Conservation (phyloP, 2,113 vertebrate genomes). For the Crotalus horridus region DNA sequence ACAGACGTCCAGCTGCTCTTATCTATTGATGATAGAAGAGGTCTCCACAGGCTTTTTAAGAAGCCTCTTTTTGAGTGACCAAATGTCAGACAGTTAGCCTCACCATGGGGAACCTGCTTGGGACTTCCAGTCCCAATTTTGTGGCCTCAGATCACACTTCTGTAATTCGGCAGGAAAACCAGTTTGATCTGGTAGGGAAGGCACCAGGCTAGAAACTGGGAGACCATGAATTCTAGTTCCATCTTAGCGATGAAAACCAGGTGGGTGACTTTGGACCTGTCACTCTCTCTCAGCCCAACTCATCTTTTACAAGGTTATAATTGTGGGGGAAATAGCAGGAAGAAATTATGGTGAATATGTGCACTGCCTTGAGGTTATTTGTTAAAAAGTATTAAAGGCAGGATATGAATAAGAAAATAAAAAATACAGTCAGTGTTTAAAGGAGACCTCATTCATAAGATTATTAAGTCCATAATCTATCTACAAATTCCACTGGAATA, state of each 20-base stretch:
- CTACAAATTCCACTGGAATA: not conserved
- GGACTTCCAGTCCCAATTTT: not conserved
- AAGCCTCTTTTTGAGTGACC: not conserved
- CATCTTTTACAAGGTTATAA: not conserved
- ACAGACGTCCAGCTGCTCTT: not conserved
- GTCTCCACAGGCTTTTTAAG: not conserved
- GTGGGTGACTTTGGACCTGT: not conserved
- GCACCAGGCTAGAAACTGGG: not conserved
- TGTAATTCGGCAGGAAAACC: not conserved
- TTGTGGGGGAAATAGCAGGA: not conserved
- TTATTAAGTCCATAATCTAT: not conserved
- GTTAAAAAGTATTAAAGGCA: not conserved
- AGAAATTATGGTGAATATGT: not conserved
- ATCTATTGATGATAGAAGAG: not conserved
- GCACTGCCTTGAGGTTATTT: not conserved
- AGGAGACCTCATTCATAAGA: not conserved
- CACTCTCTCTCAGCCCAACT: not conserved
- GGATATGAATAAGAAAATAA: not conserved
- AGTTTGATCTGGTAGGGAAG: not conserved
- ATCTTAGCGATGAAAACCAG: not conserved
- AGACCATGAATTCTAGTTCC: not conserved
- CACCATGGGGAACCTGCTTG: not conserved
- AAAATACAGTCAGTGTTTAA: not conserved
- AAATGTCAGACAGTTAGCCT: not conserved
- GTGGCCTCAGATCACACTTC: not conserved